Conservation (phyloP, 2,797 vertebrate genomes). For the Podarcis siculus region DNA sequence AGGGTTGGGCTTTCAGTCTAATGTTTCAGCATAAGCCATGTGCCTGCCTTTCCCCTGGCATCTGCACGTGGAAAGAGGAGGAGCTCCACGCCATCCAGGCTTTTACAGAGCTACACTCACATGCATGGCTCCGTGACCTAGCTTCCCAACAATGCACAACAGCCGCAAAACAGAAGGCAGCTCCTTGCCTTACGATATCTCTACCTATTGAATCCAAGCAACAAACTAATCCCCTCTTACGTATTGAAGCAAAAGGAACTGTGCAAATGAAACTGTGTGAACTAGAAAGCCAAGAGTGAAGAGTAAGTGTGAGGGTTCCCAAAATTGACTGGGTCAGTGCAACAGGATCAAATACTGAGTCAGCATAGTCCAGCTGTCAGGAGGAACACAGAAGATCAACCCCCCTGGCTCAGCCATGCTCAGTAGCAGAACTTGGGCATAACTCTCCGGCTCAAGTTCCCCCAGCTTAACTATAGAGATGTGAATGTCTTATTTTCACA, state of each 20-base stretch:
- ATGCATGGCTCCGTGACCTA: slow-evolving; percentile 54
- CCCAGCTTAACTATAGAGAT: no score
- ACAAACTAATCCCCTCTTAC: background rate
- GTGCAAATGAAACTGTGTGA: background rate
- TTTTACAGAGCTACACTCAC: slow-evolving; percentile 52
- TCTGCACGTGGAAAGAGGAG: slow-evolving; percentile 70
- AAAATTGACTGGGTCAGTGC: background rate
- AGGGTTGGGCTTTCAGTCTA: slow-evolving; percentile 49
- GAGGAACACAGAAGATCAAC: background rate
- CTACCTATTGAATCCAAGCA: background rate
- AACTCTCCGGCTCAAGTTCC: background rate
- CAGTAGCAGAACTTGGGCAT: background rate
- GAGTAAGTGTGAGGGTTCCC: background rate
- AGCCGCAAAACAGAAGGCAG: background rate
- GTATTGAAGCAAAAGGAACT: background rate
- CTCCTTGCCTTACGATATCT: background rate
- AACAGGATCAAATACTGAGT: background rate
- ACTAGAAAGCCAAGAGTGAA: background rate
- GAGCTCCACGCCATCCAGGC: slow-evolving; percentile 54
- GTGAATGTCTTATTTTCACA: background rate
- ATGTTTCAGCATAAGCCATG: slow-evolving; percentile 13
- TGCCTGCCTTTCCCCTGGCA: slow-evolving; percentile 17
- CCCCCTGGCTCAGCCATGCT: background rate
- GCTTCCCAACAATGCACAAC: slow-evolving; percentile 35
- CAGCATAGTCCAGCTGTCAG: background rate